Conservation (phyloP, 2,888 invertebrate genomes). For the Crocallis elinguaria region DNA sequence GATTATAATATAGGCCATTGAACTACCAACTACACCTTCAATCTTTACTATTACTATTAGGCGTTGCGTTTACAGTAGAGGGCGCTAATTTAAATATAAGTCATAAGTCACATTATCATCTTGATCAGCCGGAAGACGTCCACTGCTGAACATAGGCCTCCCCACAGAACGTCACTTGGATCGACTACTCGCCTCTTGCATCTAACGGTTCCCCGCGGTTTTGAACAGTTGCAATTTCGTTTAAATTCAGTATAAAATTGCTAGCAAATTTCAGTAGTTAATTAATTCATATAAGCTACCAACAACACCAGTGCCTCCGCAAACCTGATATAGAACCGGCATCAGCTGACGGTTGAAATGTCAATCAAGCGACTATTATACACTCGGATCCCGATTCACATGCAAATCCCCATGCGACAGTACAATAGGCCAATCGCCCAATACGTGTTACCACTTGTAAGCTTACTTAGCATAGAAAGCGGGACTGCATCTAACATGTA, state of each 20-base stretch:
- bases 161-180: no score
- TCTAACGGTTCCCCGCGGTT: no score
- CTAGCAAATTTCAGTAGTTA: background rate
- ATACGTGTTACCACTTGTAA: conserved; percentile 57
- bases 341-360: conserved; percentile 48
- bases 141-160: no score
- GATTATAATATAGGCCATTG: no score
- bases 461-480: conserved; percentile 72
- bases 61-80: no score
- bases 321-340: conserved; percentile 23
- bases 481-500: conserved; percentile 52
- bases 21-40: no score
- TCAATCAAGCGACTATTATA: conserved; percentile 48
- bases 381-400: conserved; percentile 51
- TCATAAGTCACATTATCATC: no score
- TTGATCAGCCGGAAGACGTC: no score
- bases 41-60: no score
- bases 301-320: conserved; percentile 9
- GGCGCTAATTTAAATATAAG: no score
- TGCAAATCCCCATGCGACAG: conserved; percentile 55
- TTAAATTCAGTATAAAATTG: background rate
- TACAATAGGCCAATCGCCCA: conserved; percentile 52
- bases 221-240: no score
- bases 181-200: no score
- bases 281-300: conserved; percentile 7